A percentile compares a stretch with the other conserved stretches of the same genome.
Evolutionary conservation across 2,888 invertebrate genomes (phyloP).

Genomic region (Hybos culiciformis): DNA sequence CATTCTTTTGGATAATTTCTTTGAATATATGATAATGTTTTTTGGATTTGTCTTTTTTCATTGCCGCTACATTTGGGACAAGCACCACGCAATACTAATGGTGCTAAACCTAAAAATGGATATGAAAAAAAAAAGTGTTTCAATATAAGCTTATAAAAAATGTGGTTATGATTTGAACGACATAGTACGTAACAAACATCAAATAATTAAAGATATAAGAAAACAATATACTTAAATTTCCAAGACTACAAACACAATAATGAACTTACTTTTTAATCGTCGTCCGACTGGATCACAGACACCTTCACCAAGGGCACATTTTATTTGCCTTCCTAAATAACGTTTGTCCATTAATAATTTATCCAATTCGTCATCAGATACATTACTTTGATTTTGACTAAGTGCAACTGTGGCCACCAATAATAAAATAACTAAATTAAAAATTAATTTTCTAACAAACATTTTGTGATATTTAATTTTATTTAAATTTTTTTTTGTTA

Average conservation of each 20-base stretch:
- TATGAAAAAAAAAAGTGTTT: background rate
- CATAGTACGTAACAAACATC: too few relatives aligned
- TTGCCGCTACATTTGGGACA: conserved; percentile 57
- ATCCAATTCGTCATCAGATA: conserved; percentile 49
- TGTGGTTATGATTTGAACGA: too few relatives aligned
- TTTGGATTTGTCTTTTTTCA: conserved; percentile 59
- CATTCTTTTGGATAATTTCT: conserved; percentile 64
- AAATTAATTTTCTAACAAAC: too few relatives aligned
- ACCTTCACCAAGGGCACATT: conserved; percentile 59
- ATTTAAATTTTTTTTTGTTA: too few relatives aligned
- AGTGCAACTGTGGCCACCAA: too few relatives aligned
- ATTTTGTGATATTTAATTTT: too few relatives aligned
- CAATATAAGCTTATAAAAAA: too few relatives aligned
- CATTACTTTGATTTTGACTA: too few relatives aligned
- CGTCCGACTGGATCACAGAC: conserved; percentile 61
- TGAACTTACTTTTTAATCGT: conserved; percentile 51
- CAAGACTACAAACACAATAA: too few relatives aligned
- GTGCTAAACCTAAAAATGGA: conserved; percentile 51
- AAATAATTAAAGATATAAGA: too few relatives aligned
- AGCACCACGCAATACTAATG: conserved; percentile 56
- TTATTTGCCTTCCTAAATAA: conserved; percentile 55
- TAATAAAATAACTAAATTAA: too few relatives aligned
- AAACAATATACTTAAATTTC: too few relatives aligned
- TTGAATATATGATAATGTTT: conserved; percentile 59
- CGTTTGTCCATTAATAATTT: conserved; percentile 54